phyloP scores from a whole-genome alignment of 2,113 vertebrate species.

The Rousettus leschenaultii region DNA sequence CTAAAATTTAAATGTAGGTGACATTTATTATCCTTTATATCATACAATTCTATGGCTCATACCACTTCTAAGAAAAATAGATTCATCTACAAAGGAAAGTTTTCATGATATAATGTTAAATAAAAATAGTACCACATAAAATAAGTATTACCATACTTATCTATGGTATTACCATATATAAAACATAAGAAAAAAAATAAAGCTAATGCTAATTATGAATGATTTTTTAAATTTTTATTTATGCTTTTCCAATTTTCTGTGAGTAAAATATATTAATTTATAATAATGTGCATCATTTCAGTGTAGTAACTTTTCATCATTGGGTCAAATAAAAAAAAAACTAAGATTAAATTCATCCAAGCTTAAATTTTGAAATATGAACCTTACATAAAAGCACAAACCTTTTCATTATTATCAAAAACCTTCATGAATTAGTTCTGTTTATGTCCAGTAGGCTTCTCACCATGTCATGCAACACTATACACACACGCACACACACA shows the following conservation, averaged over 20 bases:
- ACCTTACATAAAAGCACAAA: background rate
- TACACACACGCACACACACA: background rate
- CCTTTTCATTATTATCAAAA: background rate
- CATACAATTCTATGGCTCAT: background rate
- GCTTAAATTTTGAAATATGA: background rate
- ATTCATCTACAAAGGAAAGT: background rate
- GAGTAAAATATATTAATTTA: background rate
- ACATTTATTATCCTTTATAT: background rate
- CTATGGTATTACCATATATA: no score
- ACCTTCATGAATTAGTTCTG: background rate
- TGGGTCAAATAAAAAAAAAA: background rate
- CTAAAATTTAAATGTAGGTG: background rate
- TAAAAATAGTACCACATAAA: background rate
- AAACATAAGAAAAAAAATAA: background rate
- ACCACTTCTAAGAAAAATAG: background rate
- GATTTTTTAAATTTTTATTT: background rate
- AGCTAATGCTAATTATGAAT: background rate
- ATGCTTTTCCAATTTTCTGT: background rate
- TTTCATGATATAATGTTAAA: background rate
- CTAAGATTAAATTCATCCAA: background rate
- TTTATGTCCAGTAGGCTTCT: background rate
- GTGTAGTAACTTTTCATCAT: background rate
- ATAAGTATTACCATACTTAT: no score
- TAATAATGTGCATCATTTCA: background rate
- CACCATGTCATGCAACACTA: background rate